phyloP scores from a whole-genome alignment of 1,140 invertebrate species.

The Scaptodrosophila lebanonensis region DNA sequence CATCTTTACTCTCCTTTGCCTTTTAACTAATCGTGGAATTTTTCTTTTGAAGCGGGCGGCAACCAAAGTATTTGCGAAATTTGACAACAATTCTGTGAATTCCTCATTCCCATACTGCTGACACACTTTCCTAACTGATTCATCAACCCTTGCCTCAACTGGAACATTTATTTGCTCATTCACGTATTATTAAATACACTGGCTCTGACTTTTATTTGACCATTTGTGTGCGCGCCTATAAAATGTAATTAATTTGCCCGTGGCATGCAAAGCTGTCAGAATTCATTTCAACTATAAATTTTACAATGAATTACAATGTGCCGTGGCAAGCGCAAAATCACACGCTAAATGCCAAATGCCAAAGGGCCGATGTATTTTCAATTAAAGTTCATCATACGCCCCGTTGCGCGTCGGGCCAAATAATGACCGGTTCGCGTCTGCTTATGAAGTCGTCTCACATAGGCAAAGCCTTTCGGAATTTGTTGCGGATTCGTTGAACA shows the following conservation, averaged over 20 bases:
- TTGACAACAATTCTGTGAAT: too few species aligned
- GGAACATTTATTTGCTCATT: too few species aligned
- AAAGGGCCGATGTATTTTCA: slow-evolving; percentile 28
- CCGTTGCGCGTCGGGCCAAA: neutral
- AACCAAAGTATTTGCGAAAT: too few species aligned
- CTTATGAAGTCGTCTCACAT: slow-evolving; percentile 44
- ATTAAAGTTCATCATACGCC: slow-evolving; percentile 22
- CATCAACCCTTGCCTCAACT: too few species aligned
- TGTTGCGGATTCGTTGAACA: slow-evolving; percentile 7
- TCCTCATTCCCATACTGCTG: too few species aligned
- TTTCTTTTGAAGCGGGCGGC: too few species aligned
- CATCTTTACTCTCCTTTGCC: too few species aligned
- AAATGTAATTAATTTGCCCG: slow-evolving; percentile 60
- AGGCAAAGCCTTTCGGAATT: slow-evolving; percentile 21
- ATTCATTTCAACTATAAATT: slow-evolving; percentile 35
- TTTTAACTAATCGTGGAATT: too few species aligned
- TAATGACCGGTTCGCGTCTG: neutral
- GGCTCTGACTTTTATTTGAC: slow-evolving; percentile 57
- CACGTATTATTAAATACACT: slow-evolving; percentile 51
- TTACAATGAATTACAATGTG: slow-evolving; percentile 24
- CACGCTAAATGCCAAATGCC: slow-evolving; percentile 11
- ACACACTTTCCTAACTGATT: too few species aligned
- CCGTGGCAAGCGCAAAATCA: slow-evolving; percentile 2
- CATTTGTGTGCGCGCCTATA: slow-evolving; percentile 49
- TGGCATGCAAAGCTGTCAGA: slow-evolving; percentile 64